Percentiles rank a stretch among this genome's conserved stretches.
phyloP scores from a whole-genome alignment of 1,140 invertebrate species.

The Pachypeltis micranthus region DNA sequence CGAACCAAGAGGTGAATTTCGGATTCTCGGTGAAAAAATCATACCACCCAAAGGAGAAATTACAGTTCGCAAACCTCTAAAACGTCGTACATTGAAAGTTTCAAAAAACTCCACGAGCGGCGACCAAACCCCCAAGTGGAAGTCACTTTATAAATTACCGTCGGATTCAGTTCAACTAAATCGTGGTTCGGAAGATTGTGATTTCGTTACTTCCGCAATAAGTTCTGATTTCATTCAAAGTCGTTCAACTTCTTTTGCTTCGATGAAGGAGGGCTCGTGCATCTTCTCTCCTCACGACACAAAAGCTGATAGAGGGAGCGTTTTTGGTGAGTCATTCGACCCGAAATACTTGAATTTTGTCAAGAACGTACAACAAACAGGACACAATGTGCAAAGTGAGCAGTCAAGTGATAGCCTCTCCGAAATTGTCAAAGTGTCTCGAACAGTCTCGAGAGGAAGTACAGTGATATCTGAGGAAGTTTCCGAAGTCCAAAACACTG shows the following conservation, averaged over 20 bases:
- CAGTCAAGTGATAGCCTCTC: slow-evolving; percentile 11
- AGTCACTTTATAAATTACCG: too few relatives aligned
- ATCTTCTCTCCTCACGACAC: not conserved
- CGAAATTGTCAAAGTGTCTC: slow-evolving; percentile 2
- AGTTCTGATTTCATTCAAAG: not conserved
- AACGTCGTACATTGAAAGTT: not conserved
- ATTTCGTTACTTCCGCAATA: too few relatives aligned
- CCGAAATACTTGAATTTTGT: not conserved
- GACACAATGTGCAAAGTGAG: not conserved
- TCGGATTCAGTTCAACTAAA: too few relatives aligned
- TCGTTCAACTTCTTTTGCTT: not conserved
- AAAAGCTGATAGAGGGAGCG: not conserved
- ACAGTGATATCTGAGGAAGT: not conserved
- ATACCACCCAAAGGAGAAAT: not conserved
- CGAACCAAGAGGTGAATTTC: too few relatives aligned
- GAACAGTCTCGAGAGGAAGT: not conserved
- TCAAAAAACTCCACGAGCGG: too few relatives aligned
- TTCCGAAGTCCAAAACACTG: not conserved
- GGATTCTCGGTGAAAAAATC: not conserved
- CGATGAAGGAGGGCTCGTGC: not conserved
- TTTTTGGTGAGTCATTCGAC: too few relatives aligned
- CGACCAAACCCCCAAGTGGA: too few relatives aligned
- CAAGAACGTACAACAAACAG: not conserved
- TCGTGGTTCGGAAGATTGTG: too few relatives aligned
- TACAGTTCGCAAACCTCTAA: not conserved